Evolutionary conservation across 2,113 vertebrate species (phyloP).

Genomic region (Hoplias malabaricus): DNA sequence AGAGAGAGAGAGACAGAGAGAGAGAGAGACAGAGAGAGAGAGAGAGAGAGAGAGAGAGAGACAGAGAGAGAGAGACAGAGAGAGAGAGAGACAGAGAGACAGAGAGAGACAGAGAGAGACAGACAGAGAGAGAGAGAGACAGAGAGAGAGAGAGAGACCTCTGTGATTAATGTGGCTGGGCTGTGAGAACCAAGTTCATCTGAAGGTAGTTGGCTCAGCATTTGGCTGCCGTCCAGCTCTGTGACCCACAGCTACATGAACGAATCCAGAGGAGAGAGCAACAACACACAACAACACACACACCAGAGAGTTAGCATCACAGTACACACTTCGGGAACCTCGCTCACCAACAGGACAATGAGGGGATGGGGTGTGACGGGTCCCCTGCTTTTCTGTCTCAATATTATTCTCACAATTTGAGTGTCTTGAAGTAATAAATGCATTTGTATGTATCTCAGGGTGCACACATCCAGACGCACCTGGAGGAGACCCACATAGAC

Average conservation of each 20-base stretch:
- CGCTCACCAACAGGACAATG: background rate
- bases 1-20: background rate
- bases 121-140: background rate
- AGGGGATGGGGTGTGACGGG: background rate
- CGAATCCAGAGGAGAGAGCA: background rate
- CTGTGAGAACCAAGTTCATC: constrained; percentile 73
- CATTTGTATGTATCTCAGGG: too few relatives aligned
- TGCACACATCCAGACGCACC: too few relatives aligned
- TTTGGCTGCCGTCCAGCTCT: constrained; percentile 61
- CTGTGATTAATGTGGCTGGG: constrained; percentile 71
- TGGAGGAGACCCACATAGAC: too few relatives aligned
- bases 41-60: constrained; percentile 30
- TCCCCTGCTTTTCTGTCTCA: background rate
- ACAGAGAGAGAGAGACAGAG: background rate
- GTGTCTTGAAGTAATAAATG: too few relatives aligned
- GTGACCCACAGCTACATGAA: constrained; percentile 51
- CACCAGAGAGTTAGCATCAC: background rate
- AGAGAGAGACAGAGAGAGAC: background rate
- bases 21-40: constrained; percentile 50
- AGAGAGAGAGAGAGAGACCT: constrained; percentile 52
- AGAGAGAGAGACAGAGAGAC: constrained; percentile 51
- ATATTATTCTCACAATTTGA: too few relatives aligned
- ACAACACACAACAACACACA: background rate
- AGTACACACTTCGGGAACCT: background rate
- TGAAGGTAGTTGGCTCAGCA: constrained; percentile 71